phyloP scores from a whole-genome alignment of 1,140 invertebrate species.

The Archegozetes longisetosus region DNA sequence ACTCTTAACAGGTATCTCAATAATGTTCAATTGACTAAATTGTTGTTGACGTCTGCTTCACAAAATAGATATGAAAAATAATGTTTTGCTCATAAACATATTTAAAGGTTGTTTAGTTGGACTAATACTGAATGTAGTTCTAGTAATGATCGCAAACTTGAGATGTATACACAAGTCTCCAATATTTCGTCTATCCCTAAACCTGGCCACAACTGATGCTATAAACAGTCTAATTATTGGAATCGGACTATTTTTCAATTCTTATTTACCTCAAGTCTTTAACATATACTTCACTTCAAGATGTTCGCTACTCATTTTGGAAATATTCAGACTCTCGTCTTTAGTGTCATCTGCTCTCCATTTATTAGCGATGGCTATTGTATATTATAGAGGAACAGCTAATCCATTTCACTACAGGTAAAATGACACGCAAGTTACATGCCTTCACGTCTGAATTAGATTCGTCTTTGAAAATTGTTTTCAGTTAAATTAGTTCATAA shows the following conservation, averaged over 20 bases:
- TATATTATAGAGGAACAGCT: conserved; percentile 48
- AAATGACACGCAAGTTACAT: background rate
- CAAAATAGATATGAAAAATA: background rate
- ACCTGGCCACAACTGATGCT: conserved; percentile 41
- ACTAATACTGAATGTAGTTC: background rate
- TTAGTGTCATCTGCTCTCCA: conserved; percentile 43
- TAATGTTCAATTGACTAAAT: background rate
- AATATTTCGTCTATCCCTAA: conserved; percentile 41
- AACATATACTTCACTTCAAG: conserved; percentile 15
- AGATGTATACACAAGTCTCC: conserved; percentile 14
- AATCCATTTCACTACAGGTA: conserved; percentile 41
- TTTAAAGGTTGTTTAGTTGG: background rate
- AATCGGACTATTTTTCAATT: conserved; percentile 37
- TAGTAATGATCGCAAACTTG: conserved; percentile 4
- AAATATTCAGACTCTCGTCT: conserved; percentile 36
- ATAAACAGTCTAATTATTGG: conserved; percentile 36
- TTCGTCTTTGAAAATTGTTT: too few species aligned
- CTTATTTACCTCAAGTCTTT: conserved; percentile 28
- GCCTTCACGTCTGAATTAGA: too few species aligned
- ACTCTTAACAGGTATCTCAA: background rate
- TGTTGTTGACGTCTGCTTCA: background rate
- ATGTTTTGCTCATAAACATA: background rate
- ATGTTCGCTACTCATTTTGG: conserved; percentile 31
- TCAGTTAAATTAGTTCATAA: too few species aligned
- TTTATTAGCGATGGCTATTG: conserved; percentile 43